A percentile compares a stretch with the other conserved stretches of the same genome.
Conservation (phyloP, 2,888 invertebrate species). For the Chymomyza procnemis region DNA sequence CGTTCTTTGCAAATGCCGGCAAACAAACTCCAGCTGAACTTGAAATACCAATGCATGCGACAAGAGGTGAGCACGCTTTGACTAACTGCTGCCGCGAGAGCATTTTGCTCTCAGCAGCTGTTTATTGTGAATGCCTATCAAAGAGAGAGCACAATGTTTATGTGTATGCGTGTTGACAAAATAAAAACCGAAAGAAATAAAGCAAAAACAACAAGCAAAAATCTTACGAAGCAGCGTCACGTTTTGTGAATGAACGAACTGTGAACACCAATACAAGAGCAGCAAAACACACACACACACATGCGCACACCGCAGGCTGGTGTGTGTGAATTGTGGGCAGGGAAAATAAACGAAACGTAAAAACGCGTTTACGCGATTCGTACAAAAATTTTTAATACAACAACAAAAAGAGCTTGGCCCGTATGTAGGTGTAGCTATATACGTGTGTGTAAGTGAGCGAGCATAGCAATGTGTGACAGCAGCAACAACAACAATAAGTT, state of each 20-base stretch:
- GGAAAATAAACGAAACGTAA: conserved; percentile 76
- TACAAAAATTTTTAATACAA: conserved; percentile 66
- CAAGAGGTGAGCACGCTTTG: conserved; percentile 39
- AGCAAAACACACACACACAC: conserved; percentile 27
- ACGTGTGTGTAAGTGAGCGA: conserved; percentile 24
- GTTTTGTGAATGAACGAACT: conserved; percentile 74
- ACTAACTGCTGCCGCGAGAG: conserved; percentile 20
- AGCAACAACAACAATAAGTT: conserved; percentile 67
- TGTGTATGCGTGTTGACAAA: conserved; percentile 65
- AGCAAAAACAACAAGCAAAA: conserved; percentile 42
- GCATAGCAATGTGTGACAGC: conserved; percentile 22
- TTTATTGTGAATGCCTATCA: background rate
- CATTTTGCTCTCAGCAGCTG: conserved; percentile 51
- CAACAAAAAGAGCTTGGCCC: conserved; percentile 33
- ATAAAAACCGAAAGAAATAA: conserved; percentile 51
- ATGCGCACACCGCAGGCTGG: conserved; percentile 22
- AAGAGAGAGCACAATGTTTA: conserved; percentile 48
- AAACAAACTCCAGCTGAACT: conserved; percentile 66
- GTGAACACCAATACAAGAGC: conserved; percentile 54
- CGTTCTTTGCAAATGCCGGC: conserved; percentile 58
- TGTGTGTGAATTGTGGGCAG: conserved; percentile 76
- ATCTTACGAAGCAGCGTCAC: conserved; percentile 29
- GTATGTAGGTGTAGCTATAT: conserved; percentile 34
- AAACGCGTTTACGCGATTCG: conserved; percentile 78
- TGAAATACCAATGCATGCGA: conserved; percentile 67